A percentile compares a stretch with the other conserved stretches of the same genome.
Conservation (phyloP, 2,113 vertebrate species). For the Labeo catla region DNA sequence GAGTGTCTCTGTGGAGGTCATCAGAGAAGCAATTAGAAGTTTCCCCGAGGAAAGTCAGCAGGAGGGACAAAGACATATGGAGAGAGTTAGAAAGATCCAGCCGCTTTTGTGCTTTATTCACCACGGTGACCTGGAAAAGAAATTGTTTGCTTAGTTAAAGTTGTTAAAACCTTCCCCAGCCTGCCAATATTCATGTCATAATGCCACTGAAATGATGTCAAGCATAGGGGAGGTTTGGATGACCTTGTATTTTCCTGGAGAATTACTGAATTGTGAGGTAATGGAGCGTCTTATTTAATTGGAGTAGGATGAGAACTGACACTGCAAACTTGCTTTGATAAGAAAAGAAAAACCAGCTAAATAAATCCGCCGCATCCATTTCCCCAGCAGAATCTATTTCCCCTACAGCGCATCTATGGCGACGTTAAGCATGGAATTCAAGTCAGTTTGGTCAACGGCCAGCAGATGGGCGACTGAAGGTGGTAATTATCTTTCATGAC, state of each 20-base stretch:
- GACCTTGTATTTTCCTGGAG: constrained; percentile 8
- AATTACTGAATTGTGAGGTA: not conserved
- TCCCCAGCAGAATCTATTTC: not conserved
- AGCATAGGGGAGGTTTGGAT: not conserved
- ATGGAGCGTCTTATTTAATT: not conserved
- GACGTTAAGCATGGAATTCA: constrained; percentile 45
- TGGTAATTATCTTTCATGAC: constrained; percentile 58
- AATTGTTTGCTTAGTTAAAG: constrained; percentile 29
- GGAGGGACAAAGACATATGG: not conserved
- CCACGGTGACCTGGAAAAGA: not conserved
- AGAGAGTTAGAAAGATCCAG: not conserved
- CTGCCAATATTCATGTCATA: constrained; percentile 4
- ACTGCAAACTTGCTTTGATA: not conserved
- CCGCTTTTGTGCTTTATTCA: not conserved
- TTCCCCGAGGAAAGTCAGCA: constrained; percentile 19
- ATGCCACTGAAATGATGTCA: not conserved
- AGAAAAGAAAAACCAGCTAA: not conserved
- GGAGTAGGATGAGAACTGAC: not conserved
- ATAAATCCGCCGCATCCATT: not conserved
- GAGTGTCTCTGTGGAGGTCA: constrained; percentile 43
- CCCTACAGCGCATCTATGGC: constrained; percentile 2
- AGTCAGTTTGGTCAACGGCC: constrained; percentile 47
- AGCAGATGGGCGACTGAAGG: constrained; percentile 49
- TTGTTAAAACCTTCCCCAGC: constrained; percentile 3
- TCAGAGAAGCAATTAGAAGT: constrained; percentile 50